Evolutionary conservation across 2,113 vertebrate species (phyloP), one percentile per base, ranked within the genome.

Genomic region (Scortum barcoo): DNA sequence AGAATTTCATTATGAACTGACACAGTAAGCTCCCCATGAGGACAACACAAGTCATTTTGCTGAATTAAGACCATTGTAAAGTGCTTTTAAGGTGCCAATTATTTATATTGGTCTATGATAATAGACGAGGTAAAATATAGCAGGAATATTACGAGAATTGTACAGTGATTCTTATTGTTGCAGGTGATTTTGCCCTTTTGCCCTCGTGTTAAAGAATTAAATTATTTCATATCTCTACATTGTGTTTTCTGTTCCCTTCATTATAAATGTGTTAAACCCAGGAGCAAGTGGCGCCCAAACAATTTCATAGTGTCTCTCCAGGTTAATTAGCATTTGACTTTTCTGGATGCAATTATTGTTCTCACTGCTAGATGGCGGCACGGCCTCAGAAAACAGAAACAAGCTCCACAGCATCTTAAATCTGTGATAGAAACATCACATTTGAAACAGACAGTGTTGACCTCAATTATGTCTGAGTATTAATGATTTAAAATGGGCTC

Each of bases 41-140:
- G n/a, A 14, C 5, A 19, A 44, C 38, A 58, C 16, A 6, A 3
- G 58, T 63, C 33, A 50, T n/a, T n/a, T n/a, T n/a, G n/a, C 30
- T 42, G 24, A 53, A 30, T 30, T 28, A 24, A 70, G 17, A 63
- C 8, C 8, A 33, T 30, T 70, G 19, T 48, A 46, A 65, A 61
- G 24, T 51, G 38, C 13, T 57, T 7, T 69, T 58, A 20, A 51
- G 26, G 54, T 53, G 53, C 6, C 20, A 33, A 9, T 62, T 82
- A 87, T 91, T 91, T 89, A 76, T 71, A 79, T 76, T 58, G 24
- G 9, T 73, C 73, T 65, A 44, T 61, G 28, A 70, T 30, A 61
- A 69, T 26, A 48, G 71, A 83, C 53, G 92, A 80, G 88, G 72
- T 92, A 84, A 90, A 88, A 85, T 89, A 65, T 84, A 69, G 76